Base-by-base conservation (phyloP, 1,140 invertebrate species). In the Pogonomyrmex californicus region DNA sequence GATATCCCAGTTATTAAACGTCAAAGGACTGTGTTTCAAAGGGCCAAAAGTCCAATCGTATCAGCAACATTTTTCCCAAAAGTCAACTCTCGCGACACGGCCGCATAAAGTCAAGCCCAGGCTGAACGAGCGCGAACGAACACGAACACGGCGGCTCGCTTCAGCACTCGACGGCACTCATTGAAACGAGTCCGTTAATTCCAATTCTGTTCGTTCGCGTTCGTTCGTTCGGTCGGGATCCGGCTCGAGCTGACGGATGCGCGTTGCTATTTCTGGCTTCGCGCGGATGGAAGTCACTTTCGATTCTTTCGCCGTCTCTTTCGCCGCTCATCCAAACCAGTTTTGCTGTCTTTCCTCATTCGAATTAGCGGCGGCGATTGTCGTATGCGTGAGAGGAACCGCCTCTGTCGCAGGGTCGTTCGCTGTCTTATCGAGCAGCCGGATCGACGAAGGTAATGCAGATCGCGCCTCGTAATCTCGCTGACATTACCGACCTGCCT, bases 401-500 rank as follows among this genome's bases (percentile, higher is more conserved):
- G 58, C 33, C 12, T 70, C 65, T 47, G 77, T 70, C 68, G 60
- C 17, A 41, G 54, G 23, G 49, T 10, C 30, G 70, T 77, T 83
- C 41, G 38, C 87, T 77, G 86, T 86, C 77, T 86, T 91, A 92
- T 93, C 88, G 86, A 87, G 81, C 82, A 85, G 63, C 65, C 79
- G 87, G 86, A 92, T 92, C 88, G 93, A 70, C 23, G 63, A 91
- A 93, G 91, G 86, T 89, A 91, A 92, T 88, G 89, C 91, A 88
- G 87, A 81, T 92, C 81, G 85, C 73, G 76, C 87, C 54, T 30
- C 38, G 70, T 66, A 86, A 78, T 68, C 77, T 83, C 33, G 47
- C 79, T 91, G 87, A 88, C 88, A 86, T 92, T 91, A 91, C 93
- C 93, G 93, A 93, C 93, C 93, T 93, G 92, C 92, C 92, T 93